Evolutionary conservation across 2,113 vertebrate species (phyloP), one percentile per base, ranked within the genome.

Genomic region (Hypanus sabinus): DNA sequence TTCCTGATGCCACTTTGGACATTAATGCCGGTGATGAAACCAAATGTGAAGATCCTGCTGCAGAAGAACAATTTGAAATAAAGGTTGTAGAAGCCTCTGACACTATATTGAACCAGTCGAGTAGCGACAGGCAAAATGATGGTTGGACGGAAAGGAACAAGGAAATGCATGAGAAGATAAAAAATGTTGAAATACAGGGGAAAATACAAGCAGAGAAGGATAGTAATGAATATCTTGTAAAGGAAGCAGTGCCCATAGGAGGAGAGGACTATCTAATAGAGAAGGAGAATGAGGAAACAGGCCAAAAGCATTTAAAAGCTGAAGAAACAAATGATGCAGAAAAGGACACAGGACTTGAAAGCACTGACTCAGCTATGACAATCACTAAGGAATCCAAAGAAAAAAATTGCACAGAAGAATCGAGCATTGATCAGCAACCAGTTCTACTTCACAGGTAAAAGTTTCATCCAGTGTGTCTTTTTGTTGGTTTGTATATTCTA

Each of bases 101-200:
- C 76, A 2, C 7, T 30, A n/a, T 30, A 68, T 94, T 95, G 76
- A 68, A 94, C 33, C 94, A 79, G 10, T 70, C 91, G 30, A 2
- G 20, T 22, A 30, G 24, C 36, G n/a, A 55, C 12, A 5, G 24
- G 38, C 22, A 93, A 93, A 85, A 36, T 18, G 95, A 94, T 38
- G 94, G 95, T 14, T 95, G 95, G 62, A 94, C n/a, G 33, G 94
- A 94, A 71, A 95, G 16, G 1, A 93, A 60, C 9, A 71, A 55
- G 10, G 94, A 65, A 14, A 77, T 94, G 27, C 94, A 95, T 20
- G 57, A 81, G 94, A 94, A 87, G 93, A 73, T 91, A 94, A 9
- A 8, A 20, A 16, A 90, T 20, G 33, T 33, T 20, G 38, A 12
- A 14, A 9, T 30, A 27, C 60, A 8, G 70, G 76, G n/a, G 24